Evolutionary conservation across 2,113 vertebrate species (phyloP).

Genomic region (Brachyhypopomus occidentalis): DNA sequence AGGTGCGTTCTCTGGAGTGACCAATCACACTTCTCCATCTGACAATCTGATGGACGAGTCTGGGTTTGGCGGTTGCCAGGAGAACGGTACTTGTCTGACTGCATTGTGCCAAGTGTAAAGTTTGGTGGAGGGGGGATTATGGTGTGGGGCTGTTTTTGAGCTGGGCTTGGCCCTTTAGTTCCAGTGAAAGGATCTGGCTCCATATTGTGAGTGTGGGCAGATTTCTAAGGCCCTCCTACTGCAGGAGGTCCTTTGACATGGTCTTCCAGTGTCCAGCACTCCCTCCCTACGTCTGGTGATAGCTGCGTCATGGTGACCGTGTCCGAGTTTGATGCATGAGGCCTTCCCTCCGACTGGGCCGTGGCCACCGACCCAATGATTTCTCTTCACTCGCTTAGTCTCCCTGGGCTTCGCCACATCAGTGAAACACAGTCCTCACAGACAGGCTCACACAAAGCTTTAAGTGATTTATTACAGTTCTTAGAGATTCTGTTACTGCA

Average conservation of each 20-base stretch:
- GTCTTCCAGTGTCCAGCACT: background rate
- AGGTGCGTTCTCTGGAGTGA: too few species aligned
- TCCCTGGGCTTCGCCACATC: background rate
- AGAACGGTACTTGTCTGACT: too few species aligned
- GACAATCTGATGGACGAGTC: too few species aligned
- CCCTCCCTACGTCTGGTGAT: background rate
- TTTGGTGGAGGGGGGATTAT: too few species aligned
- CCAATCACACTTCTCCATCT: too few species aligned
- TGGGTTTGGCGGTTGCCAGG: too few species aligned
- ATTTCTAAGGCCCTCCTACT: background rate
- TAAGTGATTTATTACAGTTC: constrained; percentile 1
- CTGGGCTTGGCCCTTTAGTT: too few species aligned
- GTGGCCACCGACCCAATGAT: background rate
- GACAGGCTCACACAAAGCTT: background rate
- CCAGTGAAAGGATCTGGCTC: too few species aligned
- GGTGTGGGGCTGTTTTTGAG: too few species aligned
- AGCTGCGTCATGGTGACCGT: background rate
- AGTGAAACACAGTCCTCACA: background rate
- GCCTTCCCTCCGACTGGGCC: background rate
- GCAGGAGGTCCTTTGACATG: background rate
- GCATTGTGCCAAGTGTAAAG: too few species aligned
- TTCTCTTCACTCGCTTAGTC: background rate
- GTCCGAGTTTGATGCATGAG: background rate
- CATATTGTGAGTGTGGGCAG: background rate
- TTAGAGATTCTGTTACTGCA: background rate